Base-by-base conservation (phyloP, 2,888 invertebrate genomes). In the Lasius platythorax region DNA sequence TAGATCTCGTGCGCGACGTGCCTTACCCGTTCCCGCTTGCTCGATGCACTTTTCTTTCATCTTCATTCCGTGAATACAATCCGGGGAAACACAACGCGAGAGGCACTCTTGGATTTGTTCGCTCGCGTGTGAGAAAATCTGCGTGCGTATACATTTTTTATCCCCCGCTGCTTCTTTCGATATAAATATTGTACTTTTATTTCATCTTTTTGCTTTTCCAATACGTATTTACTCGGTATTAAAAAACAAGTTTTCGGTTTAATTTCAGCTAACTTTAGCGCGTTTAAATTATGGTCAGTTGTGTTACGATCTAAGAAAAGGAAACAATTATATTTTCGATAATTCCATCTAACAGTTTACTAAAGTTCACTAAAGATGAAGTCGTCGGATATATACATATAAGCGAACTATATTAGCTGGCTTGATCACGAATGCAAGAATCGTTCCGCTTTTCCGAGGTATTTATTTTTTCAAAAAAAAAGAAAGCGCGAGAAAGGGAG, bases 1-100 rank as follows among this genome's bases (percentile, higher is more conserved):
- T 74, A 43, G 58, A 46, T 75, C 61, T 81, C 75, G 75, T 73
- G 75, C 75, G 79, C 75, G 61, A 81, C 79, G 76, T 61, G 79
- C 37, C 79, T 81, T 75, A 81, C n/a, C 18, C 76, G 61, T 18
- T 37, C n/a, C 37, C 28, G 46, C 61, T 56, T 15, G 18, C 58
- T 61, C 58, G 46, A 74, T 61, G 28, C 37, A 74, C 28, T 81
- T 74, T 75, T 81, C 75, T 81, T 15, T 81, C 79, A 81, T 46
- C 79, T 74, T 74, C 76, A 37, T 61, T 28, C 78, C 30, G 72
- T 68, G 56, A 70, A 37, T 37, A 37, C 37, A 37, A 28, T 73
- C 46, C 58, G 75, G 28, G 28, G 37, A 46, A 12, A 74, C 18
- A 61, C 46, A 28, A 74, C 23, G 46, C 37, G 30, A 73, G 46